phyloP scores from a whole-genome alignment of 2,797 vertebrate species.

The Uromys caudimaculatus region DNA sequence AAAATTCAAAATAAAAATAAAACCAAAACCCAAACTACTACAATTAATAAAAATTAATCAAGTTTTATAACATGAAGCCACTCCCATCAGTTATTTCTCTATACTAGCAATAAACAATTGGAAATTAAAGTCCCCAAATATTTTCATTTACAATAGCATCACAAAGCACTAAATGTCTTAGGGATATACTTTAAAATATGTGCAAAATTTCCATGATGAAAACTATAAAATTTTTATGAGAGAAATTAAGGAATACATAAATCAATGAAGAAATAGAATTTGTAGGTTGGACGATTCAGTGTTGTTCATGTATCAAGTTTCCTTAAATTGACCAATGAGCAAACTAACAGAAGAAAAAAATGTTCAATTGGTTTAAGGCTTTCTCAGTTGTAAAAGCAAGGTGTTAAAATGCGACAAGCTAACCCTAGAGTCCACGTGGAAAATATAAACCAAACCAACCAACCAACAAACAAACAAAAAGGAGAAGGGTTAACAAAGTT shows the following conservation, averaged over 20 bases:
- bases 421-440: neutral
- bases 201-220: conserved; percentile 8
- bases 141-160: neutral
- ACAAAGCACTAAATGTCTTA: neutral
- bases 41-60: neutral
- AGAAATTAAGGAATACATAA: neutral
- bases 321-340: neutral
- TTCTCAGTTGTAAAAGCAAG: neutral
- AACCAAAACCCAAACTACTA: neutral
- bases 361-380: neutral
- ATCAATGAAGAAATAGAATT: neutral
- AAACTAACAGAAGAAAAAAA: neutral
- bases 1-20: neutral
- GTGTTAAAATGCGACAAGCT: conserved; percentile 1
- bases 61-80: neutral
- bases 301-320: neutral
- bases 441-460: neutral
- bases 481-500: neutral
- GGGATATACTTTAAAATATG: neutral
- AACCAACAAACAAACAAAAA: neutral
- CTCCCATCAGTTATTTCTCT: neutral
- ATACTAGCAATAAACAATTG: neutral
- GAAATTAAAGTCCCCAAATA: neutral
- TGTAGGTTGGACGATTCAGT: neutral
- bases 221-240: conserved; percentile 9